phyloP scores from a whole-genome alignment of 2,797 vertebrate species.

The Momotus momota region DNA sequence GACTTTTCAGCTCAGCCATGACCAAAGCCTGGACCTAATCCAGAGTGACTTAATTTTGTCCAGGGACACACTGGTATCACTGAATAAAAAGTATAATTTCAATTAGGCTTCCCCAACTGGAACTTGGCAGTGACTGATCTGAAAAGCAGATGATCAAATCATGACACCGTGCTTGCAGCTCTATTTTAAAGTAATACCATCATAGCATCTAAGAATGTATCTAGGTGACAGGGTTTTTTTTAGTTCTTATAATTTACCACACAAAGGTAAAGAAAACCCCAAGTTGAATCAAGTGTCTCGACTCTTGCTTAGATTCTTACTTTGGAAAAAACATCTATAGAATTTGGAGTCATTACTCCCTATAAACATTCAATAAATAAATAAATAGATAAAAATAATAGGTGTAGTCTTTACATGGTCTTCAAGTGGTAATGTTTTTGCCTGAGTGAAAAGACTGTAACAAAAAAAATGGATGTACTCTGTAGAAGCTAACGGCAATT shows the following conservation, averaged over 20 bases:
- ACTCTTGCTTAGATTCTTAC: not conserved
- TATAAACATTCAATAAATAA: not conserved
- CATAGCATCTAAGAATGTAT: not conserved
- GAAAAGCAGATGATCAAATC: not conserved
- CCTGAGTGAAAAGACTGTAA: not conserved
- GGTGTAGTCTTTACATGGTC: not conserved
- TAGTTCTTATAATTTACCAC: not conserved
- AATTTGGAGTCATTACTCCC: not conserved
- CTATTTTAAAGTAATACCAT: slow-evolving; percentile 5
- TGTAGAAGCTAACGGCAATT: not conserved
- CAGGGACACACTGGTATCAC: not conserved
- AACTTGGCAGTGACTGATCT: not conserved
- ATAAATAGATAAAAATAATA: not conserved
- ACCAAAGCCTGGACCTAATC: slow-evolving; percentile 41
- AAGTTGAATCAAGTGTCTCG: not conserved
- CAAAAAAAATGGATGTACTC: not conserved
- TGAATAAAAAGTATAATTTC: slow-evolving; percentile 6
- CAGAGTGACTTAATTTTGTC: slow-evolving; percentile 42
- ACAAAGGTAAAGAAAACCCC: not conserved
- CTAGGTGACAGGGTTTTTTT: not conserved
- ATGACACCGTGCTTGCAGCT: not conserved
- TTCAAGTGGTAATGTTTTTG: not conserved
- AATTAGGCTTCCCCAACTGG: not conserved
- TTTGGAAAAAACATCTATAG: not conserved
- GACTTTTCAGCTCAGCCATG: slow-evolving; percentile 10